Percentiles rank a stretch among this genome's conserved stretches.
Evolutionary conservation across 1,140 invertebrate genomes (phyloP).

Genomic region (Cecropterus lyciades): DNA sequence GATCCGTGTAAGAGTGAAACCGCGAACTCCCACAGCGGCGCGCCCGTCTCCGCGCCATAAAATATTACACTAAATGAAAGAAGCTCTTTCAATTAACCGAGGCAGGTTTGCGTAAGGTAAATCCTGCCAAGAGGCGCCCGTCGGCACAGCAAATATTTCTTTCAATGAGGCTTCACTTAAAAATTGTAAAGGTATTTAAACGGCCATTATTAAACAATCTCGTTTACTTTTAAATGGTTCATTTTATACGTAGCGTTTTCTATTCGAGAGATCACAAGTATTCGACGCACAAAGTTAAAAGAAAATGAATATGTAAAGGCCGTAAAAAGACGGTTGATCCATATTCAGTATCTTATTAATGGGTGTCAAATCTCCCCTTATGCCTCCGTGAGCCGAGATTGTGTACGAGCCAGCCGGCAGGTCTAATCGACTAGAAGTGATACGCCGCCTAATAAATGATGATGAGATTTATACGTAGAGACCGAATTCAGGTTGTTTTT

Average conservation of each 20-base stretch:
- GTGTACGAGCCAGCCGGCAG: conserved; percentile 50
- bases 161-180: conserved; percentile 49
- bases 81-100: conserved; percentile 81
- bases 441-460: conserved; percentile 71
- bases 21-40: conserved; percentile 51
- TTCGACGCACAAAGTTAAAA: conserved; percentile 18
- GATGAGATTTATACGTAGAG: conserved; percentile 47
- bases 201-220: conserved; percentile 30
- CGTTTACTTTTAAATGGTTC: conserved; percentile 5
- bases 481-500: conserved; percentile 12
- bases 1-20: conserved; percentile 59
- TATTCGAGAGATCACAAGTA: conserved; percentile 7
- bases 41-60: conserved; percentile 64
- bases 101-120: conserved; percentile 77
- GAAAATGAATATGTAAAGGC: conserved; percentile 34
- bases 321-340: conserved; percentile 46
- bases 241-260: background rate
- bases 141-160: conserved; percentile 61
- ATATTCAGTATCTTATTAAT: conserved; percentile 76
- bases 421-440: conserved; percentile 78
- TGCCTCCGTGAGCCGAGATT: conserved; percentile 56
- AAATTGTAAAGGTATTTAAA: conserved; percentile 37
- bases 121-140: conserved; percentile 65
- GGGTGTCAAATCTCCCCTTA: conserved; percentile 46
- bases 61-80: conserved; percentile 80